A percentile compares a stretch with the other conserved stretches of the same genome.
Evolutionary conservation across 2,888 invertebrate species (phyloP).

Genomic region (Cybosia mesomella): DNA sequence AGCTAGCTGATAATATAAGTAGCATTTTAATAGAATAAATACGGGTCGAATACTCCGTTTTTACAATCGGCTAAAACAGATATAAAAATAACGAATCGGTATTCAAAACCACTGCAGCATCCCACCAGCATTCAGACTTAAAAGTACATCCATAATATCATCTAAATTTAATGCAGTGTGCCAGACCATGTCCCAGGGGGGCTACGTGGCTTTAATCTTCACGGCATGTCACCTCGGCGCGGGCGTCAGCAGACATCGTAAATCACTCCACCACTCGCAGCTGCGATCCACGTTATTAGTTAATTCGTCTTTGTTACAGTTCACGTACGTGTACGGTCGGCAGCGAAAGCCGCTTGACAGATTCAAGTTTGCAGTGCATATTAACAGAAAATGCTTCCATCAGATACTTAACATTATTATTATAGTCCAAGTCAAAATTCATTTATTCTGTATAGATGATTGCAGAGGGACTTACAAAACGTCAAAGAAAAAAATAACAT

Average conservation of each 20-base stretch:
- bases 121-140: slow-evolving; percentile 9
- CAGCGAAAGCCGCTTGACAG: background rate
- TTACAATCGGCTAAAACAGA: background rate
- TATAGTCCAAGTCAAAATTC: too few species aligned
- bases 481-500: too few species aligned
- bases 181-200: slow-evolving; percentile 42
- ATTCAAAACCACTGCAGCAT: background rate
- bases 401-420: background rate
- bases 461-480: too few species aligned
- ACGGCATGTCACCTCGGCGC: slow-evolving; percentile 34
- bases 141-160: slow-evolving; percentile 28
- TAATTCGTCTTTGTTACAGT: slow-evolving; percentile 40
- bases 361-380: background rate
- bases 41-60: background rate
- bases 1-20: too few species aligned
- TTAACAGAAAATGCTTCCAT: background rate
- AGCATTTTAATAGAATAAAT: too few species aligned
- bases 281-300: slow-evolving; percentile 47
- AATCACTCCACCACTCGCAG: slow-evolving; percentile 45
- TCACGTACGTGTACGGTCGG: background rate
- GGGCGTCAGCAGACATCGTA: slow-evolving; percentile 40
- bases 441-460: too few species aligned
- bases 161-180: slow-evolving; percentile 40
- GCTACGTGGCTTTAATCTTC: slow-evolving; percentile 52
- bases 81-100: background rate